Evolutionary conservation across 2,113 vertebrate species (phyloP).

Genomic region (Coregonus clupeaformis): DNA sequence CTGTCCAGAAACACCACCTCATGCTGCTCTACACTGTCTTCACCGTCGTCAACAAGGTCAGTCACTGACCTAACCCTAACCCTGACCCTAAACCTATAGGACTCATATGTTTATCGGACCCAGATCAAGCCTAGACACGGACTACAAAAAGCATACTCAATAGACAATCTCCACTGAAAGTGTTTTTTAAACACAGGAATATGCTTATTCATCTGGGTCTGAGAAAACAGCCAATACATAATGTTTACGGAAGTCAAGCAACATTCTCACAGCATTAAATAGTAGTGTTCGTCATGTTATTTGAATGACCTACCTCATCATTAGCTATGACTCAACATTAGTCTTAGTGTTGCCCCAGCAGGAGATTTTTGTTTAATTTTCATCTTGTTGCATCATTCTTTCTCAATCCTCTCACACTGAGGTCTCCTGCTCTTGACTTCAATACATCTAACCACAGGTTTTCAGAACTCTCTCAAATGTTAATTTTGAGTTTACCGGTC

Average conservation of each 20-base stretch:
- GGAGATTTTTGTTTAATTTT: slow-evolving; percentile 73
- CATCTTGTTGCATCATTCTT: slow-evolving; percentile 73
- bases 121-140: too few species aligned
- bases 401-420: slow-evolving; percentile 36
- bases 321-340: slow-evolving; percentile 61
- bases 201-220: too few species aligned
- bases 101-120: too few species aligned
- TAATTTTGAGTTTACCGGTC: slow-evolving; percentile 58
- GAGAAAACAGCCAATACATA: too few species aligned
- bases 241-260: too few species aligned
- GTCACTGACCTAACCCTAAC: slow-evolving; percentile 5
- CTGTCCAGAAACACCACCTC: slow-evolving; percentile 82
- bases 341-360: slow-evolving; percentile 60
- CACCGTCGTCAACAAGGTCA: slow-evolving; percentile 87
- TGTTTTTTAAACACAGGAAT: too few species aligned
- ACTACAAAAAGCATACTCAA: too few species aligned
- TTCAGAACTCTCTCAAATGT: slow-evolving; percentile 55
- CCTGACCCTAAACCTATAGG: too few species aligned
- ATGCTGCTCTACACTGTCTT: slow-evolving; percentile 89
- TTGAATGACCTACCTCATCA: slow-evolving; percentile 50
- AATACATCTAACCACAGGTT: slow-evolving; percentile 52
- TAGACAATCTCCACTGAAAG: too few species aligned
- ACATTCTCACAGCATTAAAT: too few species aligned
- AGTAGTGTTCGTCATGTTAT: slow-evolving; percentile 22
- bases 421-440: slow-evolving; percentile 50